Evolutionary conservation across 1,140 invertebrate genomes (phyloP).

Genomic region (Pemphigus obesinymphae): DNA sequence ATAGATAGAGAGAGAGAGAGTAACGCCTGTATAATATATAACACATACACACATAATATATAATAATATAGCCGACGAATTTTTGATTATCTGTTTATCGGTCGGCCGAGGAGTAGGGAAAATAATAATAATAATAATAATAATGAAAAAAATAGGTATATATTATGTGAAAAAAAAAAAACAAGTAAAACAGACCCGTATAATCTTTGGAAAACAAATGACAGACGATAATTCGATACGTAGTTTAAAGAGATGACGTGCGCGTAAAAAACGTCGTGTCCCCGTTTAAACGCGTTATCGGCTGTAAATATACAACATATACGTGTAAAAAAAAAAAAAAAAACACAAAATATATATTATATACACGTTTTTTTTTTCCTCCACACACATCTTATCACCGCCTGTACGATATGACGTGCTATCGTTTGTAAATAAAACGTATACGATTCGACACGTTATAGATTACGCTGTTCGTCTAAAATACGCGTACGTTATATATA

Average conservation of each 20-base stretch:
- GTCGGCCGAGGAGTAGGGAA: not conserved
- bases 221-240: conserved; percentile 17
- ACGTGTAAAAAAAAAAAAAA: not conserved
- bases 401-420: too few relatives aligned
- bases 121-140: too few relatives aligned
- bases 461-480: too few relatives aligned
- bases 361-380: not conserved
- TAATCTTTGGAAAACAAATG: conserved; percentile 34
- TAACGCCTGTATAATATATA: not conserved
- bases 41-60: not conserved
- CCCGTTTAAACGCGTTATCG: not conserved
- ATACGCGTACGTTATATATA: too few relatives aligned
- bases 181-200: too few relatives aligned
- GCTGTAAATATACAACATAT: not conserved
- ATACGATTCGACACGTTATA: not conserved
- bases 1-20: too few relatives aligned
- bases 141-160: too few relatives aligned
- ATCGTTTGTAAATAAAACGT: not conserved
- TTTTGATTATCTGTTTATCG: conserved; percentile 33
- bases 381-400: too few relatives aligned
- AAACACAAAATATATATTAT: not conserved
- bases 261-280: not conserved
- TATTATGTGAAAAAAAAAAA: not conserved
- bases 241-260: conserved; percentile 36
- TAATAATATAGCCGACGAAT: not conserved